Evolutionary conservation across 2,113 vertebrate species (phyloP).

Genomic region (Lepus europaeus): DNA sequence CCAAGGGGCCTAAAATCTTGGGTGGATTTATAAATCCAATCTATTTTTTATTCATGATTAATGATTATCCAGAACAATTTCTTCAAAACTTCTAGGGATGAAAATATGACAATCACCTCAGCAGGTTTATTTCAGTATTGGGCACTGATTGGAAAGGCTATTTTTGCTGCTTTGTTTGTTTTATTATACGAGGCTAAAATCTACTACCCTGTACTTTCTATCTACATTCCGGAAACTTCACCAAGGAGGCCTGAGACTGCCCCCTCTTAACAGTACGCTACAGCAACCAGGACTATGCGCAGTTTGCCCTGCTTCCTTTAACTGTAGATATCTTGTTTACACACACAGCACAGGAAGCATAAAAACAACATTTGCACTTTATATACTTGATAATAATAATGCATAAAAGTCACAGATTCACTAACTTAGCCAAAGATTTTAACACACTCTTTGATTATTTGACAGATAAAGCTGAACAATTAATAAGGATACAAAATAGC

Average conservation of each 20-base stretch:
- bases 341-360: background rate
- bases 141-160: background rate
- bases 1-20: background rate
- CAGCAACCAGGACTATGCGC: background rate
- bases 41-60: background rate
- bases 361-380: background rate
- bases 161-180: background rate
- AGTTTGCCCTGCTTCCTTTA: no score
- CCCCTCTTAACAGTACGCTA: background rate
- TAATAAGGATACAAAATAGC: background rate
- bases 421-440: background rate
- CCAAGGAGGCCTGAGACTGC: background rate
- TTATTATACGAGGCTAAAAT: background rate
- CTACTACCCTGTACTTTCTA: background rate
- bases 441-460: background rate
- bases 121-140: background rate
- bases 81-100: background rate
- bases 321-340: background rate
- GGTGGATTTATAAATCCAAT: background rate
- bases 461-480: constrained; percentile 26
- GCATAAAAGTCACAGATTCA: background rate
- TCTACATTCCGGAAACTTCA: background rate
- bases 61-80: background rate
- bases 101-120: background rate
- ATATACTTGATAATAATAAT: background rate